Evolutionary conservation across 2,888 invertebrate genomes (phyloP), one percentile per base, ranked within the genome.

Genomic region (Scelioninae gen. 2): DNA sequence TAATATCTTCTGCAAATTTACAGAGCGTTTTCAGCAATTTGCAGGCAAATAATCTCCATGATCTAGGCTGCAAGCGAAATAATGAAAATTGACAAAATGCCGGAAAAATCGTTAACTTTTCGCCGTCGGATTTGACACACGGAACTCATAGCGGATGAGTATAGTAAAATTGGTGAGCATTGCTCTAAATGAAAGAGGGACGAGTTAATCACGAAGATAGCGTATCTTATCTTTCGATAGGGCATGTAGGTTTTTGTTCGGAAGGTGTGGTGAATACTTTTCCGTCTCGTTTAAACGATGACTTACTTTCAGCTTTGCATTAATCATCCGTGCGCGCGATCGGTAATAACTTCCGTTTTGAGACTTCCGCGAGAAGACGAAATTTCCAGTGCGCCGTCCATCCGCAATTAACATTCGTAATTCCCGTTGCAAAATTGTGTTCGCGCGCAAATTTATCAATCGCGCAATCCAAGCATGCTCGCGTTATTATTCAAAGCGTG

Each of bases 151-250:
- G 31, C 16, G 11, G 45, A 60, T 60, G 43, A 53, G 46, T 48
- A 61, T 67, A 61, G 61, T 72, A 53, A 72, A 61, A 53, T 65
- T 65, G 31, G 58, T 65, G 39, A 28, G 48, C 25, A 73, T 67
- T 73, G 37, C 68, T 68, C 39, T 61, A 73, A 68, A 67, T 57
- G 63, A 46, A 63, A 73, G 67, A 76, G 61, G 77, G 70, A 53
- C 57, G 76, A 73, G 70, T 82, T 83, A 84, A 80, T 83, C 79
- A 82, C 76, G 73, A 43, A 80, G 80, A 78, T 82, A 81, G 74
- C 78, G 67, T 82, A 84, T 84, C 84, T 84, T 84, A 84, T 84
- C 84, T 78, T 74, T 77, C 76, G 82, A 83, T 83, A 82, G 80
- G 81, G 81, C 81, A 82, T 78, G 79, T 83, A 80, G 80, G 76